A percentile compares a stretch with the other conserved stretches of the same genome.
Evolutionary conservation across 2,888 invertebrate genomes (phyloP).

Genomic region (Portevinia maculata): DNA sequence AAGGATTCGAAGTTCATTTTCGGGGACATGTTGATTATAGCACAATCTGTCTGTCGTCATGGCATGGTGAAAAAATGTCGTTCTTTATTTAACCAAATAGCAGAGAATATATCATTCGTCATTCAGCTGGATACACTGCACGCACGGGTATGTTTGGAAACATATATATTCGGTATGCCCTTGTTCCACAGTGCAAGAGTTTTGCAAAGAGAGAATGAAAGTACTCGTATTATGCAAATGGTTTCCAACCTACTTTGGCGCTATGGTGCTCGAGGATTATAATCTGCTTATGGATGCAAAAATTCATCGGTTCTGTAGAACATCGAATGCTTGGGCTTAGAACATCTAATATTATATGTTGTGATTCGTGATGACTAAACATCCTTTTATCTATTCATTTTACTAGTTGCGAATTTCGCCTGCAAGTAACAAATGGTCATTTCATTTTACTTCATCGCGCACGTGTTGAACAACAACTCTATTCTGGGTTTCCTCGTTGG

Average conservation of each 20-base stretch:
- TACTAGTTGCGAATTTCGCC: too few species aligned
- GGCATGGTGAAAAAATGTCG: conserved; percentile 12
- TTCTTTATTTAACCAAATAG: conserved; percentile 40
- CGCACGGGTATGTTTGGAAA: neutral
- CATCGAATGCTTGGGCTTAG: neutral
- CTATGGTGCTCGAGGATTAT: conserved; percentile 12
- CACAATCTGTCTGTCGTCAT: too few species aligned
- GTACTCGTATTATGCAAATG: conserved; percentile 18
- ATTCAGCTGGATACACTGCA: neutral
- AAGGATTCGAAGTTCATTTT: conserved; percentile 16
- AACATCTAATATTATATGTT: conserved; percentile 11
- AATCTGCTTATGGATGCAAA: conserved; percentile 33
- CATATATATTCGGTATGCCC: conserved; percentile 2
- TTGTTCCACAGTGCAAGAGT: neutral
- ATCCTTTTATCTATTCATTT: too few species aligned
- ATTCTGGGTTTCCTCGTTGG: too few species aligned
- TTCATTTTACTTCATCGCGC: too few species aligned
- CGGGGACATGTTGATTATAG: neutral
- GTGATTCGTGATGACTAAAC: neutral
- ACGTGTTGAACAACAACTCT: too few species aligned
- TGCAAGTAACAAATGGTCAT: too few species aligned
- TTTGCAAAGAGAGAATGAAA: conserved; percentile 1
- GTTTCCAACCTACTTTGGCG: conserved; percentile 47
- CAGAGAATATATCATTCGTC: conserved; percentile 4
- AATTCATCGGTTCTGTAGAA: conserved; percentile 1